Base-by-base conservation (phyloP, 2,888 invertebrate genomes). In the Xestia xanthographa region DNA sequence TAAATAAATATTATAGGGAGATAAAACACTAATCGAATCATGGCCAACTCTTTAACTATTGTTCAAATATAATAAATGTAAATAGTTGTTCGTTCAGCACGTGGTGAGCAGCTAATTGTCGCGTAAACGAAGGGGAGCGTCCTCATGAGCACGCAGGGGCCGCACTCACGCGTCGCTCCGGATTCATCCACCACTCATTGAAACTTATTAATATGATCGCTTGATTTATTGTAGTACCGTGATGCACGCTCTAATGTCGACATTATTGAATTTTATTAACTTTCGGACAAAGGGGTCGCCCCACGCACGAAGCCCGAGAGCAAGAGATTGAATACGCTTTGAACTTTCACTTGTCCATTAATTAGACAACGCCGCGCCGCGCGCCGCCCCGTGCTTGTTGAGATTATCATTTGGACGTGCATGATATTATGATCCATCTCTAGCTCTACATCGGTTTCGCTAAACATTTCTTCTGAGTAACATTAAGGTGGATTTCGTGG, bases 191-290 rank as follows among this genome's bases (percentile, higher is more conserved):
- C 88, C 82, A 79, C 82, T 86, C 75, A 84, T 82, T 82, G 76
- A 65, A 82, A 78, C 88, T 77, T 86, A 86, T 87, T 86, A 86
- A 86, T 86, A 80, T 86, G 66, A 75, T 74, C 69, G 71, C 72
- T 72, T 82, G 86, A 86, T 88, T 84, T 86, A 86, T 86, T 78
- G 86, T 72, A 29, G 58, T 65, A 62, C 34, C 78, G 86, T 79
- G 87, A 83, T 69, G 84, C 67, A 67, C 68, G 72, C 68, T 72
- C 70, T 70, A 63, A 63, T 62, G 62, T 41, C 76, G 79, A 84
- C 84, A 87, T 86, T 86, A 86, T 86, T 86, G 79, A 71, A 86
- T 80, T 86, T 86, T 82, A 86, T 87, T 84, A 83, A 83, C 68
- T 71, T 83, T 78, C 63, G 66, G 63, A 70, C 69, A 67, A 85